Conservation (phyloP, 2,888 invertebrate genomes). For the Mythimna pallens region DNA sequence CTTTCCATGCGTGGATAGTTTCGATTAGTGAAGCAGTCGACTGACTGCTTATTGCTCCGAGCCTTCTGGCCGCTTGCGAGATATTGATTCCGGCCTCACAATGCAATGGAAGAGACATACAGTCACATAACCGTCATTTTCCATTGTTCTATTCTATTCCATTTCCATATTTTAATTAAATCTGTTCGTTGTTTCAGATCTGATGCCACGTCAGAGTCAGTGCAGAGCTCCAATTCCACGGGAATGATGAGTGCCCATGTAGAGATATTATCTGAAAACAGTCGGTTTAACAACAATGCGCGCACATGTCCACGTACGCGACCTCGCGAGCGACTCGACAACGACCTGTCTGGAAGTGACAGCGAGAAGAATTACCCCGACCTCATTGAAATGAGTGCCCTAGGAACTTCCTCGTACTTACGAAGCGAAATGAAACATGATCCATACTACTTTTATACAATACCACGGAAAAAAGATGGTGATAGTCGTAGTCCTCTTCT, state of each 20-base stretch:
- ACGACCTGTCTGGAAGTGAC: conserved; percentile 88
- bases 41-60: conserved; percentile 35
- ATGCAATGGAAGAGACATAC: conserved; percentile 13
- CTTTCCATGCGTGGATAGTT: conserved; percentile 52
- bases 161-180: conserved; percentile 27
- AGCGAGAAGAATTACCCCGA: conserved; percentile 91
- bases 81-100: conserved; percentile 36
- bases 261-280: conserved; percentile 82
- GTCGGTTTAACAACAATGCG: conserved; percentile 84
- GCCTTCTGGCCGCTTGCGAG: conserved; percentile 23
- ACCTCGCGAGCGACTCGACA: conserved; percentile 84
- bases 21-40: conserved; percentile 40
- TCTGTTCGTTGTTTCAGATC: conserved; percentile 78
- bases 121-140: conserved; percentile 1
- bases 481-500: conserved; percentile 94
- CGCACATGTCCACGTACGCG: conserved; percentile 83
- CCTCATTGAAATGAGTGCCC: conserved; percentile 88
- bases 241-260: conserved; percentile 83
- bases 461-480: conserved; percentile 91
- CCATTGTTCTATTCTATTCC: conserved; percentile 32
- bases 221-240: conserved; percentile 90
- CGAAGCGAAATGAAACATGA: conserved; percentile 84
- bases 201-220: conserved; percentile 87
- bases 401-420: conserved; percentile 83
- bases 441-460: conserved; percentile 92